phyloP scores from a whole-genome alignment of 2,888 invertebrate species.

The Zygogramma bicolorata region DNA sequence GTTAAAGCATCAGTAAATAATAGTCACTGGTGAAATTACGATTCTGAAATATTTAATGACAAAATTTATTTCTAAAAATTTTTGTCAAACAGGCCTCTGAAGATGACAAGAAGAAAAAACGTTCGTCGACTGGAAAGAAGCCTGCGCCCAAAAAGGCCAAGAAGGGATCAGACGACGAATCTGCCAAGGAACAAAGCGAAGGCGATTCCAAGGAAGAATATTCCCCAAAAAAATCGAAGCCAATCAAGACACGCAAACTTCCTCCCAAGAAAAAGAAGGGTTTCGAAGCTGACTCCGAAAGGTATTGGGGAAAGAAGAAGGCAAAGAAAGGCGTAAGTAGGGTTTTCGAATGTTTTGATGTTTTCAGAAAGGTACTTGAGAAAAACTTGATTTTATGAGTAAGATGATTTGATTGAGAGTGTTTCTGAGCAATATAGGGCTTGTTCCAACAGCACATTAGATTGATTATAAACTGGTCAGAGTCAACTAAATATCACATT shows the following conservation, averaged over 20 bases:
- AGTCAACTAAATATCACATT: too few species aligned
- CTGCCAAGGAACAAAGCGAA: slow-evolving; percentile 67
- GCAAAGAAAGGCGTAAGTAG: slow-evolving; percentile 64
- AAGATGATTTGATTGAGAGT: too few species aligned
- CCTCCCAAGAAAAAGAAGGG: slow-evolving; percentile 76
- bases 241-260: slow-evolving; percentile 70
- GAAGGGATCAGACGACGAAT: slow-evolving; percentile 69
- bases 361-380: too few species aligned
- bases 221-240: slow-evolving; percentile 70
- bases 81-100: slow-evolving; percentile 62
- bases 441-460: too few species aligned
- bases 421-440: too few species aligned
- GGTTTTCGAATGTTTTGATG: too few species aligned
- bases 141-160: slow-evolving; percentile 68
- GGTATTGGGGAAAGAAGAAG: slow-evolving; percentile 76
- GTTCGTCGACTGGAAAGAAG: slow-evolving; percentile 69
- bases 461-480: too few species aligned
- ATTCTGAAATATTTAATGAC: too few species aligned
- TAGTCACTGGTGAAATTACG: too few species aligned
- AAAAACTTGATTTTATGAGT: too few species aligned
- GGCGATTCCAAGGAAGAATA: slow-evolving; percentile 74
- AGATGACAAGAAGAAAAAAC: slow-evolving; percentile 72
- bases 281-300: slow-evolving; percentile 77
- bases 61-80: too few species aligned
- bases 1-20: too few species aligned